phyloP scores from a whole-genome alignment of 2,113 vertebrate species.

The Cavia porcellus region DNA sequence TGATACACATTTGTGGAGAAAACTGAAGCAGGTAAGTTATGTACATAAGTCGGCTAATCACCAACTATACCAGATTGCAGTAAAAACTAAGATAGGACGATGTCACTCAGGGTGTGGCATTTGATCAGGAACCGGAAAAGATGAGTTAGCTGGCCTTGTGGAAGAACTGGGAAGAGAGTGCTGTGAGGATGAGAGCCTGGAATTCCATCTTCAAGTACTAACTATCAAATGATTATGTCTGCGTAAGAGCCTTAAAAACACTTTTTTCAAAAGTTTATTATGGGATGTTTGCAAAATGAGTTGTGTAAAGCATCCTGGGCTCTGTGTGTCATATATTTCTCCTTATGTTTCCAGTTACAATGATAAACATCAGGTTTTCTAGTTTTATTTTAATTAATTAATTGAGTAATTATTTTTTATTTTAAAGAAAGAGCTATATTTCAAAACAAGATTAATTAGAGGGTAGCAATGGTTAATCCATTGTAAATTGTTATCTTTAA shows the following conservation, averaged over 20 bases:
- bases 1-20: background rate
- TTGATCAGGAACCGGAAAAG: background rate
- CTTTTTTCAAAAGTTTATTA: background rate
- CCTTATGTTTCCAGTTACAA: background rate
- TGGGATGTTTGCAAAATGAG: constrained; percentile 10
- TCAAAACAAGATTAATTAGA: too few relatives aligned
- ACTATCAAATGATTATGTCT: background rate
- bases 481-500: too few relatives aligned
- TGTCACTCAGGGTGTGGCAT: background rate
- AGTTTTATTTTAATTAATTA: too few relatives aligned
- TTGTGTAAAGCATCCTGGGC: background rate
- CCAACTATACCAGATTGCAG: background rate
- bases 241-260: background rate
- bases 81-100: background rate
- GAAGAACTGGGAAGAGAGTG: background rate
- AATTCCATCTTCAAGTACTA: background rate
- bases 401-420: too few relatives aligned
- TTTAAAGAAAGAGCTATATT: too few relatives aligned
- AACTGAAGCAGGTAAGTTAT: background rate
- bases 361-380: too few relatives aligned
- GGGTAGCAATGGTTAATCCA: too few relatives aligned
- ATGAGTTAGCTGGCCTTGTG: background rate
- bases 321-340: background rate
- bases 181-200: background rate
- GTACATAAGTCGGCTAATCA: background rate